A percentile compares a stretch with the other conserved stretches of the same genome.
Evolutionary conservation across 2,113 vertebrate species (phyloP).

Genomic region (Psephotus haematonotus): DNA sequence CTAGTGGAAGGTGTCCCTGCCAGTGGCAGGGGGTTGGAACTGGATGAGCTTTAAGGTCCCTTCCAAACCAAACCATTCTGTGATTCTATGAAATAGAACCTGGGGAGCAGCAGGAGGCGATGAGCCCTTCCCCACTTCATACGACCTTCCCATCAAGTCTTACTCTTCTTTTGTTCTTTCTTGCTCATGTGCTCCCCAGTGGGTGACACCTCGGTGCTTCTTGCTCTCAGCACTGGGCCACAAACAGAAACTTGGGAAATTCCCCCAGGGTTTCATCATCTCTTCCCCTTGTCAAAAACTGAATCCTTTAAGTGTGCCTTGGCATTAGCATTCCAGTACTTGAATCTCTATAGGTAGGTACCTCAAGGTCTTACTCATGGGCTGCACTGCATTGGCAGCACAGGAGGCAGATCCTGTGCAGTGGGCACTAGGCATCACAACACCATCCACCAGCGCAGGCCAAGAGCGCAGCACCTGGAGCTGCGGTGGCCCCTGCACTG

Average conservation of each 20-base stretch:
- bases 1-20: neutral
- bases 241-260: neutral
- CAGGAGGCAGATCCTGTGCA: neutral
- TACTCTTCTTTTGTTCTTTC: neutral
- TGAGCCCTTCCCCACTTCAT: neutral
- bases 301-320: neutral
- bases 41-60: neutral
- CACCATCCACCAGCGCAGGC: neutral
- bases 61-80: neutral
- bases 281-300: neutral
- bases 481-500: neutral
- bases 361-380: neutral
- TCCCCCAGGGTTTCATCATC: neutral
- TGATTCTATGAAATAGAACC: neutral
- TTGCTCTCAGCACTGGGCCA: neutral
- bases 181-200: neutral
- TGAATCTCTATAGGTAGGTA: neutral
- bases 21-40: neutral
- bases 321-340: neutral
- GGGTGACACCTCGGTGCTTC: neutral
- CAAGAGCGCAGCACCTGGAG: accelerated
- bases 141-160: accelerated
- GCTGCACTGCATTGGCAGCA: neutral
- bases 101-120: neutral
- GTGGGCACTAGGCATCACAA: accelerated